These are phyloP conservation scores for Chymomyza amoena DNA, from an alignment of 2,888 invertebrate species.

Conservation along the genomic window DNA sequence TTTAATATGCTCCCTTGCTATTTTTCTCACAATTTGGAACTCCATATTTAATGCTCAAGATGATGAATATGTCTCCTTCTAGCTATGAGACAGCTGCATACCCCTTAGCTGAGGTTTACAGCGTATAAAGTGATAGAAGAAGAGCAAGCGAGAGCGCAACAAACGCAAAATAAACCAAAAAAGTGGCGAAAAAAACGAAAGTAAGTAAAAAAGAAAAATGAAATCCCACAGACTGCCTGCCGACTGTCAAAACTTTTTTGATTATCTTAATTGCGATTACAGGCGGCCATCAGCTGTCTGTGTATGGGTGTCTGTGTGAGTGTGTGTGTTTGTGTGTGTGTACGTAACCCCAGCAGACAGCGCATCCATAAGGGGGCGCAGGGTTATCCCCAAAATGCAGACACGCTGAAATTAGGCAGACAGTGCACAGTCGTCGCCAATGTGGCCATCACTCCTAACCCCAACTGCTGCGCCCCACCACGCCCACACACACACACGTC, in stretches of 20 bases:
- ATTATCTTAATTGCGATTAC: constrained; percentile 72
- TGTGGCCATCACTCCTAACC: neutral
- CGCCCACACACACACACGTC: neutral
- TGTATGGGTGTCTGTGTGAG: too few relatives aligned
- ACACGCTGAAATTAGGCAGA: constrained; percentile 44
- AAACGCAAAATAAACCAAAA: neutral
- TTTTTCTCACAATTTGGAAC: too few relatives aligned
- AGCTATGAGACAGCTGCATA: too few relatives aligned
- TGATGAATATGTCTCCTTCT: too few relatives aligned
- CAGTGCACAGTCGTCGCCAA: neutral
- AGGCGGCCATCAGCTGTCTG: neutral
- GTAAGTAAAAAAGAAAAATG: constrained; percentile 14
- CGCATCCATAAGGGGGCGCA: neutral
- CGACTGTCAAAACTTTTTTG: constrained; percentile 71
- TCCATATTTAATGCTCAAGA: too few relatives aligned
- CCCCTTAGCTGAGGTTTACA: too few relatives aligned
- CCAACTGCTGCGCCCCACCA: neutral
- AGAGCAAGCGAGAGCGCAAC: constrained; percentile 9
- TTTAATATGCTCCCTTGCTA: too few relatives aligned
- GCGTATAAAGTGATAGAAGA: neutral
- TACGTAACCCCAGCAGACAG: constrained; percentile 48
- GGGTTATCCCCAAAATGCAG: constrained; percentile 7
- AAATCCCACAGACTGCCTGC: constrained; percentile 64
- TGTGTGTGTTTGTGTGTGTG: constrained; percentile 28
- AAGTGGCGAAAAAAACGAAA: constrained; percentile 6